A percentile compares a stretch with the other conserved stretches of the same genome.
Conservation (phyloP, 2,888 invertebrate species). For the Hydriomena furcata region DNA sequence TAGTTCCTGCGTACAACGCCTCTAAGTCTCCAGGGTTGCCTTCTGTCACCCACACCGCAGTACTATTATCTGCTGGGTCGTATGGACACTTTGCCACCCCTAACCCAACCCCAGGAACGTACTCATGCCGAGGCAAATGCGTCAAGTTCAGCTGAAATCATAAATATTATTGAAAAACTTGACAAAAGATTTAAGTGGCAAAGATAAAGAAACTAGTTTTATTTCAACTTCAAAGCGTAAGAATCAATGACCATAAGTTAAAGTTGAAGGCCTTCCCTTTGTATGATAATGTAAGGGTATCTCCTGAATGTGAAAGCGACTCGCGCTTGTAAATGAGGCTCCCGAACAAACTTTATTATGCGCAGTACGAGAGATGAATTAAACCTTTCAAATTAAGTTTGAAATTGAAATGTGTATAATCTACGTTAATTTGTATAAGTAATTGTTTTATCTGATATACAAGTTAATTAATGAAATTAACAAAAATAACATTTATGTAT, state of each 20-base stretch:
- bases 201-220: constrained; percentile 9
- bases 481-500: constrained; percentile 1
- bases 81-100: constrained; percentile 89
- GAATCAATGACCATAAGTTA: constrained; percentile 44
- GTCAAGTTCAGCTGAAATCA: constrained; percentile 77
- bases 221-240: constrained; percentile 30
- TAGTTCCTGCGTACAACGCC: constrained; percentile 88
- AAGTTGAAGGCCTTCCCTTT: constrained; percentile 37
- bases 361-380: neutral
- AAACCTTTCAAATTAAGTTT: neutral
- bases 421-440: too few species aligned
- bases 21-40: constrained; percentile 87
- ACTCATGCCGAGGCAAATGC: constrained; percentile 82
- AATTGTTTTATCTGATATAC: too few species aligned
- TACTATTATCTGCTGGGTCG: constrained; percentile 89
- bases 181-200: neutral
- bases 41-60: constrained; percentile 87
- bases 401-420: too few species aligned
- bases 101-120: constrained; percentile 85
- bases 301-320: constrained; percentile 36
- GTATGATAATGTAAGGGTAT: constrained; percentile 40
- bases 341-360: constrained; percentile 27
- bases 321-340: constrained; percentile 36
- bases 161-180: constrained; percentile 3
- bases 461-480: too few species aligned